A percentile compares a stretch with the other conserved stretches of the same genome.
phyloP scores from a whole-genome alignment of 2,888 invertebrate species.

The Idaea aversata region DNA sequence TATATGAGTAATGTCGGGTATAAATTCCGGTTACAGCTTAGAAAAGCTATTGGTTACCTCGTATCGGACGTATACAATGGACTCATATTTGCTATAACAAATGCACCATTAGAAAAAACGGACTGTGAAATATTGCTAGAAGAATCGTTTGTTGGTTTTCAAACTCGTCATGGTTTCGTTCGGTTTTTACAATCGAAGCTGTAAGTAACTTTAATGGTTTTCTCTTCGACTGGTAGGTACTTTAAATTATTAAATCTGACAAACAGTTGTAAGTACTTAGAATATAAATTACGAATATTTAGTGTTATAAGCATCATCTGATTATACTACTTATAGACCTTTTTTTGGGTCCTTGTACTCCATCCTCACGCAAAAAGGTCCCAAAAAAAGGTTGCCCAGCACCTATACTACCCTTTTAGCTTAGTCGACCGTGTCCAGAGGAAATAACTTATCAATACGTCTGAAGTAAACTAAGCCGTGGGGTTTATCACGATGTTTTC shows the following conservation, averaged over 20 bases:
- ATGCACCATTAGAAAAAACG: conserved; percentile 62
- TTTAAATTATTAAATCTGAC: not conserved
- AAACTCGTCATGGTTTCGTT: conserved; percentile 13
- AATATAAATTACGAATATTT: not conserved
- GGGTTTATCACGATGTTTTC: too few species aligned
- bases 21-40: conserved; percentile 73
- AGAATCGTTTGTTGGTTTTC: conserved; percentile 41
- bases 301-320: too few species aligned
- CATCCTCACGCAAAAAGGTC: too few species aligned
- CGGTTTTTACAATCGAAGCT: not conserved
- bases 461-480: too few species aligned
- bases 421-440: too few species aligned
- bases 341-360: too few species aligned
- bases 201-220: not conserved
- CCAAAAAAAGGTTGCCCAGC: too few species aligned
- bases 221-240: not conserved
- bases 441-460: too few species aligned
- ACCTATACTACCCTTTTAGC: too few species aligned
- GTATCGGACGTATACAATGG: conserved; percentile 53
- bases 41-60: conserved; percentile 51
- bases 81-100: conserved; percentile 63
- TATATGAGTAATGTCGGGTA: conserved; percentile 73
- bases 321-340: too few species aligned
- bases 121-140: conserved; percentile 59
- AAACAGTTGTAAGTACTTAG: not conserved